phyloP scores from a whole-genome alignment of 2,113 vertebrate genomes.

The Callochromis pleurospilus region DNA sequence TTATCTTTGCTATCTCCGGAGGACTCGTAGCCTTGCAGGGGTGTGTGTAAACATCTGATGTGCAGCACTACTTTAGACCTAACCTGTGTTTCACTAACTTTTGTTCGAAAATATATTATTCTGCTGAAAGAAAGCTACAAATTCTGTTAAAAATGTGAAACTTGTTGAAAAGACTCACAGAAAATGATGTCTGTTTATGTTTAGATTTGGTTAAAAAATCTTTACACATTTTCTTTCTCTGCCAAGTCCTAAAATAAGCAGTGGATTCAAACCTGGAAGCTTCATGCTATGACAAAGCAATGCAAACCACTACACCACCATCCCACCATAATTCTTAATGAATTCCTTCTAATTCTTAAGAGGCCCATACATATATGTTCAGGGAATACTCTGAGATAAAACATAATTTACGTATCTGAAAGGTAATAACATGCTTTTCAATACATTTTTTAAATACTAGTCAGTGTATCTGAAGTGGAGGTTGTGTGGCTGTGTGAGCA shows the following conservation, averaged over 20 bases:
- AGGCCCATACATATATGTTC: fast-evolving
- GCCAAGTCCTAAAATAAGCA: neutral
- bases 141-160: neutral
- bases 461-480: neutral
- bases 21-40: neutral
- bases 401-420: neutral
- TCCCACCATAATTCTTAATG: neutral
- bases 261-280: neutral
- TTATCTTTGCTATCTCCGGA: neutral
- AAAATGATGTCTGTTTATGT: neutral
- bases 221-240: neutral
- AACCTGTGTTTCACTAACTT: neutral
- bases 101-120: neutral
- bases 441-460: neutral
- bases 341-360: neutral
- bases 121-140: neutral
- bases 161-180: neutral
- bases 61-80: neutral
- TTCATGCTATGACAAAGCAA: neutral
- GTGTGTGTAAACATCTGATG: neutral
- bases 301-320: neutral
- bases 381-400: neutral
- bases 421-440: neutral
- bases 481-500: neutral
- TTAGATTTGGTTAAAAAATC: neutral